Conservation (phyloP, 2,888 invertebrate species). For the Ophion slaviceki region DNA sequence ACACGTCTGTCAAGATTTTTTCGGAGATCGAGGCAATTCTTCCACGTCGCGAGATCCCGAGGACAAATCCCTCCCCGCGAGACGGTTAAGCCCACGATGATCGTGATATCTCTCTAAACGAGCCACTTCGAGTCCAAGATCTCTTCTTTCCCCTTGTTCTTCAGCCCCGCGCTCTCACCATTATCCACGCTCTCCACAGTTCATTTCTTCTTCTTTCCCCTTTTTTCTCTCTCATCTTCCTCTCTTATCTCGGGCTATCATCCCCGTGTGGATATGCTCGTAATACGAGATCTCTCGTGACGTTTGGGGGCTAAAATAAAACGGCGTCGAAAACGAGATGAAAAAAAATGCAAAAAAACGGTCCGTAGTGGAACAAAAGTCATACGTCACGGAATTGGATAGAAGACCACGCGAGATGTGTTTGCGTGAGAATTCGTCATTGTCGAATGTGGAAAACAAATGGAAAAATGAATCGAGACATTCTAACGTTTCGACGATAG, state of each 20-base stretch:
- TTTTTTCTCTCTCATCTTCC: neutral
- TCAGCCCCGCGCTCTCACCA: slow-evolving; percentile 20
- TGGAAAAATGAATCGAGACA: slow-evolving; percentile 1
- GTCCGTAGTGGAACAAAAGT: too few species aligned
- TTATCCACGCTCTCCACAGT: neutral
- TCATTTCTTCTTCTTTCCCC: slow-evolving; percentile 23
- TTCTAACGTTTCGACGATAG: slow-evolving; percentile 34
- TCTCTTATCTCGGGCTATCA: slow-evolving; percentile 50
- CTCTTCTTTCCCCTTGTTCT: slow-evolving; percentile 45
- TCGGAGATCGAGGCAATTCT: slow-evolving; percentile 40
- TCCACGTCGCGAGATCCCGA: slow-evolving; percentile 31
- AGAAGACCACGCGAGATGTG: slow-evolving; percentile 37
- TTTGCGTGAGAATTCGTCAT: too few species aligned
- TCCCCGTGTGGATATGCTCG: slow-evolving; percentile 35
- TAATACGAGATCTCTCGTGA: slow-evolving; percentile 61
- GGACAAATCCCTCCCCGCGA: slow-evolving; percentile 37
- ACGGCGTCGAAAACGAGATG: slow-evolving; percentile 23
- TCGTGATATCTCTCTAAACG: slow-evolving; percentile 61
- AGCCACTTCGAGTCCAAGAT: slow-evolving; percentile 49
- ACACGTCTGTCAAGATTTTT: neutral
- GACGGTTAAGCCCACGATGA: slow-evolving; percentile 46
- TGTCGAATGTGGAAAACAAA: neutral
- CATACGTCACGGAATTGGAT: neutral
- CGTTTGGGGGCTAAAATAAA: slow-evolving; percentile 56
- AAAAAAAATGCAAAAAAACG: neutral